Evolutionary conservation across 2,888 invertebrate genomes (phyloP).

Genomic region (Noctua pronuba): DNA sequence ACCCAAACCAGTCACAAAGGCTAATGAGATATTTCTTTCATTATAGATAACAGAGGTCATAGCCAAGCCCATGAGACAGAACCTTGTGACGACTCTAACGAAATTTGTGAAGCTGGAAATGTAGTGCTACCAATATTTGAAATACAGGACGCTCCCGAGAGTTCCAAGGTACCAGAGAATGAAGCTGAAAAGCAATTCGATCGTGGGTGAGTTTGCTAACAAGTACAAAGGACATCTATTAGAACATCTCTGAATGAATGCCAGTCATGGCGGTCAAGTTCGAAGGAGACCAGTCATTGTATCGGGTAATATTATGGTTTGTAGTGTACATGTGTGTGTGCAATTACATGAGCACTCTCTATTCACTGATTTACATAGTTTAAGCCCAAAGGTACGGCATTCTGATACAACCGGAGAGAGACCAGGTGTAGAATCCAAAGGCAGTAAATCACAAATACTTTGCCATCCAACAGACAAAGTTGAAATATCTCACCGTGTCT

Average conservation of each 20-base stretch:
- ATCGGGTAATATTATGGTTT: background rate
- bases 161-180: slow-evolving; percentile 12
- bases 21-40: background rate
- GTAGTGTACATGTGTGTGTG: background rate
- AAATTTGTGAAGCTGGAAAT: background rate
- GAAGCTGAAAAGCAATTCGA: slow-evolving; percentile 25
- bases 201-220: slow-evolving; percentile 19
- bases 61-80: background rate
- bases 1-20: background rate
- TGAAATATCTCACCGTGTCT: background rate
- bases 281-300: background rate
- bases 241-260: background rate
- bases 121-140: slow-evolving; percentile 45
- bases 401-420: background rate
- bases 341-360: background rate
- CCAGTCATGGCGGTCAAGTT: background rate
- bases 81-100: slow-evolving; percentile 2
- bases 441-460: background rate
- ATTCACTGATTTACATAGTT: background rate
- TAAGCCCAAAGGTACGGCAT: no score
- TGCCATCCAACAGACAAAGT: background rate
- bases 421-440: background rate
- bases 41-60: background rate
- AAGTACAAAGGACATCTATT: background rate
- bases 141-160: slow-evolving; percentile 19